Base-by-base conservation (phyloP, 2,888 invertebrate genomes). In the Andricus quercusramuli region DNA sequence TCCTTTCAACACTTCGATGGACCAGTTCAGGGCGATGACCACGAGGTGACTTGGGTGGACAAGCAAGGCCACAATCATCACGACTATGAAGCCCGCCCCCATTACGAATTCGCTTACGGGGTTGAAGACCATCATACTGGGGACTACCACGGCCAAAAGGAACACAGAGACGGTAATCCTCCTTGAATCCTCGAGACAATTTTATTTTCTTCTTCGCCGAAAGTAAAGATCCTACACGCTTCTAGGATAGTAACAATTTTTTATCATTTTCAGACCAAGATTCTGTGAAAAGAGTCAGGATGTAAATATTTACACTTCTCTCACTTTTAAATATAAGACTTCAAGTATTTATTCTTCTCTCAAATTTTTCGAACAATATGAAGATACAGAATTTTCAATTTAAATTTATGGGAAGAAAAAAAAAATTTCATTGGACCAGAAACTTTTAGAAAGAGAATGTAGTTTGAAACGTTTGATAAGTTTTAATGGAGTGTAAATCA, bases 91-190 rank as follows among this genome's bases (percentile, higher is more conserved):
- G 89, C 91, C 77, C 87, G 93, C 85, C 91, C 92, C 44, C 89
- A 90, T 83, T 92, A 92, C 84, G 89, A 91, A 79, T 91, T 90
- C 83, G 89, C 92, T 41, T 92, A 92, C 82, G 92, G 92, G 0
- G 90, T 92, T 44, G 88, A 92, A 77, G 92, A 92, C 83, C 90
- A 89, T 82, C 89, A 91, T 76, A 92, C 93, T 44, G 93, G 93
- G 25, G 93, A 93, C 85, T 90, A 90, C 79, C 93, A 93, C 83
- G 92, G 92, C 1, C 93, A 93, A 82, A 92, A 93, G 84, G 93
- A 93, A 83, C 90, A 91, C 79, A 89, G 93, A 37, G 93, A 93
- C 79, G 93, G 93, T 92, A 83, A 89, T 87, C 74, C 64, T 32
- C 29, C 20, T 51, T 51, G 29, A 56, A 56, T 74, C 56, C 32